Evolutionary conservation across 2,797 vertebrate genomes (phyloP), one percentile per base, ranked within the genome.

Genomic region (Danio kyathit): DNA sequence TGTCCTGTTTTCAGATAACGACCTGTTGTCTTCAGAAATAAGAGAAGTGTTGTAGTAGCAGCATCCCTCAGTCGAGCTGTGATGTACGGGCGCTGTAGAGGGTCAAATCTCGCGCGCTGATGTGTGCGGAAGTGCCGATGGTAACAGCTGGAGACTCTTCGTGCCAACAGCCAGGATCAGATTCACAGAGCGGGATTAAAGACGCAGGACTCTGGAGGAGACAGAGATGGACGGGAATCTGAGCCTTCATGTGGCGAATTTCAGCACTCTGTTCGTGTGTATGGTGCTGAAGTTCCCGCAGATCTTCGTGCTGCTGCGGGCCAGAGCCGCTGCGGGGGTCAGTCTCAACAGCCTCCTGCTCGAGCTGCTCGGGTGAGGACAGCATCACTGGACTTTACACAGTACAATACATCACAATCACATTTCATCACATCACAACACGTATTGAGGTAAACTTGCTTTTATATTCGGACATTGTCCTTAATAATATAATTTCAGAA

Each of bases 211-310:
- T 17, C 6, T 17, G 49, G 11, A n/a, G 19, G 29, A 29, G 29
- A 7, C 4, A 3, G 81, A 8, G 2, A 94, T 94, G 93, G 7
- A 88, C 78, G 21, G 85, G 0, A 90, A 91, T 7, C 70, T 46
- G 7, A 6, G 92, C 4, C 12, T 95, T n/a, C 89, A 95, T 49
- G 21, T 87, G 0, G 94, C 93, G 0, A 95, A 95, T 38, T 89
- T 94, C 73, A 94, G 92, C 90, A 94, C 93, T 0, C 82, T 95
- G 64, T 83, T 93, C 0, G 73, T 89, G 74, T 95, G 94, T 82
- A 92, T 94, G 91, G 93, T 95, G 90, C 90, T 95, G 0, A 95
- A 95, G 79, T 93, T 95, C 67, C 94, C 94, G 69, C 94, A 95
- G 88, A 95, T 95, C 9, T 90, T 94, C 59, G 84, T 89, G 1